Percentiles rank a stretch among this genome's conserved stretches.
Evolutionary conservation across 2,888 invertebrate species (phyloP).

Genomic region (Hanleya hanleyi): DNA sequence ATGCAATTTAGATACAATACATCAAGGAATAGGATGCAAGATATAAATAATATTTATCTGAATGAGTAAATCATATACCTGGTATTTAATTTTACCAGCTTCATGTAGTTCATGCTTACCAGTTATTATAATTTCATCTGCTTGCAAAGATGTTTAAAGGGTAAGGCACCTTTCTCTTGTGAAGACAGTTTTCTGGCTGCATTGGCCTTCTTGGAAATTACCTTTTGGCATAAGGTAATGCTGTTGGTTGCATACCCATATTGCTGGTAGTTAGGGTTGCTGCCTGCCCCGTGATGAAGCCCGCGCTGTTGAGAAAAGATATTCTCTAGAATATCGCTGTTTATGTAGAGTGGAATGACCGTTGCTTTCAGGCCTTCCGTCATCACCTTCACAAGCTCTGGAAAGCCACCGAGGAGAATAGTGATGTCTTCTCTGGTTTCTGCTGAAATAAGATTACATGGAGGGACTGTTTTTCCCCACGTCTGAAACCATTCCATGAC

Average conservation of each 20-base stretch:
- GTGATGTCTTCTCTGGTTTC: background rate
- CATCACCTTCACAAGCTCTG: background rate
- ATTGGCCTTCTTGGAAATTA: slow-evolving; percentile 1
- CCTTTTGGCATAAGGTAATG: slow-evolving; percentile 10
- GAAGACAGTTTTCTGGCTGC: background rate
- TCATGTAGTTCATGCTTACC: too few species aligned
- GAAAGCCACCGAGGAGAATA: background rate
- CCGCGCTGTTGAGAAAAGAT: slow-evolving; percentile 6
- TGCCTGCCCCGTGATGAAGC: slow-evolving; percentile 2
- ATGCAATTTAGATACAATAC: too few species aligned
- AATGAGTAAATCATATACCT: too few species aligned
- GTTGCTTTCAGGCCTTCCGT: background rate
- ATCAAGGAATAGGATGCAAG: too few species aligned
- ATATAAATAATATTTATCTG: too few species aligned
- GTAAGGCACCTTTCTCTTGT: background rate
- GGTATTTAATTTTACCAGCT: too few species aligned
- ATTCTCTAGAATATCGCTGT: slow-evolving; percentile 7
- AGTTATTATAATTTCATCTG: too few species aligned
- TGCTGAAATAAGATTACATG: background rate
- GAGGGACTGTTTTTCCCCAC: background rate
- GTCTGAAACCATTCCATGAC: background rate
- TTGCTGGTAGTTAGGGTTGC: slow-evolving; percentile 15
- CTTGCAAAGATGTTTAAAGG: background rate
- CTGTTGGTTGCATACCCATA: slow-evolving; percentile 10
- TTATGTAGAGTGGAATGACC: background rate